These are phyloP conservation scores for Diaphora mendica DNA, from an alignment of 2,888 invertebrate species.

Conservation along the genomic window DNA sequence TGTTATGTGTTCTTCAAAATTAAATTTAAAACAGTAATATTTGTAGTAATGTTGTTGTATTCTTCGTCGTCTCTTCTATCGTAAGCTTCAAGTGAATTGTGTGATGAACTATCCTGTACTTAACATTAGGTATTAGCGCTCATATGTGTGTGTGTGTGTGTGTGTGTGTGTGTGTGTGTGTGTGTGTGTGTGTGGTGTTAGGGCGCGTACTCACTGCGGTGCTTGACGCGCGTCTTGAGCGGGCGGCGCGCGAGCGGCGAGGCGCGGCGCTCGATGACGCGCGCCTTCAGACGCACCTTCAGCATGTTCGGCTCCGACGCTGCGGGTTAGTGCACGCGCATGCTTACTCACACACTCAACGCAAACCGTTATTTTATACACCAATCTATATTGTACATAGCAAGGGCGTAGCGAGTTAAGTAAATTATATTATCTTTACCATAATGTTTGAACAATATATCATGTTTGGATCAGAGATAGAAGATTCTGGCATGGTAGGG, in stretches of 20 bases:
- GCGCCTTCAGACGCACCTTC: slow-evolving; percentile 97
- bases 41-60: too few species aligned
- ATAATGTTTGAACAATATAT: not conserved
- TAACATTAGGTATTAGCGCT: too few species aligned
- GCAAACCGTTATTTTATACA: slow-evolving; percentile 18
- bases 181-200: not conserved
- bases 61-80: too few species aligned
- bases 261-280: slow-evolving; percentile 97
- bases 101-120: too few species aligned
- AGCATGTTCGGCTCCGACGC: slow-evolving; percentile 99
- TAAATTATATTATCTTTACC: not conserved
- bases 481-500: not conserved
- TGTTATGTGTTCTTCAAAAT: too few species aligned
- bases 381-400: not conserved
- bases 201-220: slow-evolving; percentile 79
- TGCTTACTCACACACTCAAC: slow-evolving; percentile 51
- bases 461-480: not conserved
- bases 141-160: too few species aligned
- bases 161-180: not conserved
- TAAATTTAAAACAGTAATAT: too few species aligned
- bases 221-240: slow-evolving; percentile 90
- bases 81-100: too few species aligned
- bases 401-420: not conserved
- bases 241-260: slow-evolving; percentile 95
- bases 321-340: slow-evolving; percentile 83